Evolutionary conservation across 2,888 invertebrate genomes (phyloP).

Genomic region (Ephialtes manifestator): DNA sequence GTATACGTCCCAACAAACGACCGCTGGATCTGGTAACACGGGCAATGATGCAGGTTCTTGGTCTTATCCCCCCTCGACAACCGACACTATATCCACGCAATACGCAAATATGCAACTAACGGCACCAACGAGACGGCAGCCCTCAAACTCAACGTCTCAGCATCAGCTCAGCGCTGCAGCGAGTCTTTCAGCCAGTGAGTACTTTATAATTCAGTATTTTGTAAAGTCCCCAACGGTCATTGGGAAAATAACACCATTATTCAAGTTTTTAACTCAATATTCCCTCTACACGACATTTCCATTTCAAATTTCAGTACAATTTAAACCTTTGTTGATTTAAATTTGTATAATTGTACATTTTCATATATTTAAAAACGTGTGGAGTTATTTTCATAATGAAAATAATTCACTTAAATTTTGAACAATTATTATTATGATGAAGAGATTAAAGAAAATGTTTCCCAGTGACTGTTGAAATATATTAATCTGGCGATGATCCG

Average conservation of each 20-base stretch:
- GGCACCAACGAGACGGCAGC: constrained; percentile 68
- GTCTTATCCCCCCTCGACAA: constrained; percentile 74
- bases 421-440: neutral
- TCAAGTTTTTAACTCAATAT: neutral
- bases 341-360: neutral
- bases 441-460: neutral
- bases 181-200: constrained; percentile 92
- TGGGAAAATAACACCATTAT: constrained; percentile 2
- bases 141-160: constrained; percentile 72
- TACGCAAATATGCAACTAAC: constrained; percentile 70
- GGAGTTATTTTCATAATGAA: neutral
- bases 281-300: neutral
- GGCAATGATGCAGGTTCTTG: constrained; percentile 73
- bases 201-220: constrained; percentile 49
- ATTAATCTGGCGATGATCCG: neutral
- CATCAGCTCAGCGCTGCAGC: constrained; percentile 90
- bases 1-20: constrained; percentile 77
- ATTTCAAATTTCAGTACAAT: neutral
- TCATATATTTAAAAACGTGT: neutral
- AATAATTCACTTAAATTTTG: neutral
- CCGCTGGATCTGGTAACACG: constrained; percentile 53
- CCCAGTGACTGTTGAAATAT: constrained; percentile 3
- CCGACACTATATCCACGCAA: constrained; percentile 73
- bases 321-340: neutral
- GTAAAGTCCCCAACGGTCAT: constrained; percentile 28